A percentile compares a stretch with the other conserved stretches of the same genome.
These are phyloP conservation scores for Corythaeola cristata DNA, from an alignment of 2,113 vertebrate genomes.

Conservation along the genomic window DNA sequence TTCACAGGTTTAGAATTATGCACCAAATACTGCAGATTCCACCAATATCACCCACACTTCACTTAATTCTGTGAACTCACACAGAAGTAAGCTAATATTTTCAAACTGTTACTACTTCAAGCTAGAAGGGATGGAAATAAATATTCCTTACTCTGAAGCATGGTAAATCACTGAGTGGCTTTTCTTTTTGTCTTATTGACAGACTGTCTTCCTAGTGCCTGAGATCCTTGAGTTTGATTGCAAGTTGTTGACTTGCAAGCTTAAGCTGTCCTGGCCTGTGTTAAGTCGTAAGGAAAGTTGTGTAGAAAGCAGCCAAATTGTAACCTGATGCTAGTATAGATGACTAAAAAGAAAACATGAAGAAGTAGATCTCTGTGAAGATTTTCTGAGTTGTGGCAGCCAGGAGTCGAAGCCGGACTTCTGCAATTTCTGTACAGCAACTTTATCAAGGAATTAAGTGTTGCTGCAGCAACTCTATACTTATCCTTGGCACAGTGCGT, in stretches of 20 bases:
- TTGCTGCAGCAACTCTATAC: not conserved
- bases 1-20: not conserved
- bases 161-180: not conserved
- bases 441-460: not conserved
- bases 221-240: not conserved
- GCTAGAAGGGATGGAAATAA: not conserved
- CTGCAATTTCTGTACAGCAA: not conserved
- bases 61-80: not conserved
- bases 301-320: not conserved
- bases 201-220: not conserved
- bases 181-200: not conserved
- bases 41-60: not conserved
- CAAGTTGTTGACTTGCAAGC: constrained; percentile 24
- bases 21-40: not conserved
- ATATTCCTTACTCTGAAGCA: not conserved
- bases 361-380: not conserved
- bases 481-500: not conserved
- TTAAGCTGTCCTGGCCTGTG: not conserved
- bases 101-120: not conserved
- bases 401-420: not conserved
- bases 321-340: not conserved
- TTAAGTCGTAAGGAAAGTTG: not conserved
- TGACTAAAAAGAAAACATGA: not conserved
- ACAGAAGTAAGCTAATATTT: not conserved
- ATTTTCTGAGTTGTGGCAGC: not conserved